phyloP scores from a whole-genome alignment of 2,888 invertebrate genomes.

The Cheilosia scutellata region DNA sequence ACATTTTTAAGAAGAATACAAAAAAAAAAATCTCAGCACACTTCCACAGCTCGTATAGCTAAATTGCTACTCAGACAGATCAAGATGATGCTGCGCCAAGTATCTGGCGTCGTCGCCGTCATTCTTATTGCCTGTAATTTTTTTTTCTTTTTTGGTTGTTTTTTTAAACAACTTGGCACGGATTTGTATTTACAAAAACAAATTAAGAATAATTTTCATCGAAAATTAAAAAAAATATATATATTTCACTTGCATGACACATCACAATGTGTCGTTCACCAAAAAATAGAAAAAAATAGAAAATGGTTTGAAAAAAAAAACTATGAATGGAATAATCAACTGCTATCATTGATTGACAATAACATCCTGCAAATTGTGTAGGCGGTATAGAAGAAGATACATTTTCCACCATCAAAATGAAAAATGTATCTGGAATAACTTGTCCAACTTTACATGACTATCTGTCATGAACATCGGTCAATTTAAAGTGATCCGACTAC shows the following conservation, averaged over 20 bases:
- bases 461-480: slow-evolving; percentile 37
- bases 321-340: slow-evolving; percentile 14
- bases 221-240: slow-evolving; percentile 18
- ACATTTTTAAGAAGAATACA: slow-evolving; percentile 12
- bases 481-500: slow-evolving; percentile 12
- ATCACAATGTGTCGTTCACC: slow-evolving; percentile 38
- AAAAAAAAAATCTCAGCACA: slow-evolving; percentile 29
- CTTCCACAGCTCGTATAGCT: slow-evolving; percentile 17
- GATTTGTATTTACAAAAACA: slow-evolving; percentile 62
- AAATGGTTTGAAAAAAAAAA: background rate
- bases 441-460: slow-evolving; percentile 43
- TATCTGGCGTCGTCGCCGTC: slow-evolving; percentile 37
- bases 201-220: slow-evolving; percentile 36
- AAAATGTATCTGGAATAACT: slow-evolving; percentile 20
- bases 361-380: slow-evolving; percentile 15
- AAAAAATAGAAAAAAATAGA: background rate
- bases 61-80: slow-evolving; percentile 5
- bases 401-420: background rate
- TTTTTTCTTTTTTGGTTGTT: background rate
- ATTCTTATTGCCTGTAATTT: slow-evolving; percentile 23
- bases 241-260: slow-evolving; percentile 58
- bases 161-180: slow-evolving; percentile 58
- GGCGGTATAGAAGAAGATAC: slow-evolving; percentile 3
- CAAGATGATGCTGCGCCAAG: slow-evolving; percentile 53
- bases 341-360: slow-evolving; percentile 19